Percentiles rank a stretch among this genome's conserved stretches.
phyloP scores from a whole-genome alignment of 1,140 invertebrate species.

The Drosophila bocqueti region DNA sequence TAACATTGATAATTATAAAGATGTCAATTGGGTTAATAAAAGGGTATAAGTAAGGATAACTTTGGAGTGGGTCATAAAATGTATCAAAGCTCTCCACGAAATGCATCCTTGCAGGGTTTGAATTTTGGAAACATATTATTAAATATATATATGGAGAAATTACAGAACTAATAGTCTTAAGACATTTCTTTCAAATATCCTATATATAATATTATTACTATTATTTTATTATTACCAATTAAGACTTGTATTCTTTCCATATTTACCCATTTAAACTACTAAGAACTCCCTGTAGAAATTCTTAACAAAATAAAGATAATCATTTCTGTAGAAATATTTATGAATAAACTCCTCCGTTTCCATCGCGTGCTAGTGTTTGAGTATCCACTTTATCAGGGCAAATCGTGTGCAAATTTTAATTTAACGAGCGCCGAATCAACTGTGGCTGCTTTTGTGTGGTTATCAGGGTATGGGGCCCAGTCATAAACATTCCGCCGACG shows the following conservation, averaged over 20 bases:
- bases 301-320: background rate
- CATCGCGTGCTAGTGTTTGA: conserved; percentile 1
- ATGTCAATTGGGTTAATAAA: background rate
- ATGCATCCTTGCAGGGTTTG: background rate
- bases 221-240: background rate
- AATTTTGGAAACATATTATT: background rate
- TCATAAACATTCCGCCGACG: conserved; percentile 68
- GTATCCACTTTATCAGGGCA: conserved; percentile 15
- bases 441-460: conserved; percentile 35
- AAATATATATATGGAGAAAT: background rate
- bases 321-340: background rate
- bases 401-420: conserved; percentile 77
- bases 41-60: no score
- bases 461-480: conserved; percentile 36
- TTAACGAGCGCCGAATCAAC: conserved; percentile 61
- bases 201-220: background rate
- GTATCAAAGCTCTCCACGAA: no score
- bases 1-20: conserved; percentile 5
- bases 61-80: background rate
- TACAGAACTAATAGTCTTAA: background rate
- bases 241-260: background rate
- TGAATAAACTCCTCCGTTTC: background rate
- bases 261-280: background rate
- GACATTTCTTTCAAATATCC: background rate
- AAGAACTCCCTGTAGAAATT: background rate